Evolutionary conservation across 2,113 vertebrate species (phyloP).

Genomic region (Sinosuthora webbiana): DNA sequence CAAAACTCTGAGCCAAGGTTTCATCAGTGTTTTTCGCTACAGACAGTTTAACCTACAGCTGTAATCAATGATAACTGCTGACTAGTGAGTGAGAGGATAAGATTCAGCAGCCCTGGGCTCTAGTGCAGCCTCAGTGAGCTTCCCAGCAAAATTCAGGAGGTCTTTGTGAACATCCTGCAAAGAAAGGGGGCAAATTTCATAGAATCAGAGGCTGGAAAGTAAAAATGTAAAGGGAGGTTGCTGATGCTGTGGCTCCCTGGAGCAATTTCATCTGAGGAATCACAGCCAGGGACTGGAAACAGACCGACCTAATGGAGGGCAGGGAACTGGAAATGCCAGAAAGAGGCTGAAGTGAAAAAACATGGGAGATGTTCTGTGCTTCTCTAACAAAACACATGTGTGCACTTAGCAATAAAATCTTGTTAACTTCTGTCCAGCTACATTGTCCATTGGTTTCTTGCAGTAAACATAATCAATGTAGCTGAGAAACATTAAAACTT

Average conservation of each 20-base stretch:
- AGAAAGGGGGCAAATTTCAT: neutral
- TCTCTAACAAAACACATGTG: neutral
- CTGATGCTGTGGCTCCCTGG: neutral
- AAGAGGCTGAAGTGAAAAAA: neutral
- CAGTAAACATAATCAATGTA: neutral
- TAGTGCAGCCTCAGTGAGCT: neutral
- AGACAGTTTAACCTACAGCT: neutral
- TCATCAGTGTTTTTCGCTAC: neutral
- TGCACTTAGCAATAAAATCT: neutral
- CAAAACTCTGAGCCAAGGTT: neutral
- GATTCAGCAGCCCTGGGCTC: neutral
- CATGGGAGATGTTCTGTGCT: neutral
- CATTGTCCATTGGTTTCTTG: neutral
- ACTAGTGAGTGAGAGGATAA: neutral
- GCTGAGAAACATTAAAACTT: neutral
- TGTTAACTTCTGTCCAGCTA: neutral
- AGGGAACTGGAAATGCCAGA: neutral
- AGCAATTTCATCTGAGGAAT: fast-evolving
- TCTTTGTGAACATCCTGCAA: neutral
- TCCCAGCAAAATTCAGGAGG: neutral
- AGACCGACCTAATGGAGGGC: neutral
- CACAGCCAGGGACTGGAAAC: neutral
- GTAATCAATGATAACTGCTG: neutral
- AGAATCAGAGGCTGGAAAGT: neutral
- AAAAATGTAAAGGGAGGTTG: neutral